These are phyloP conservation scores for Tachyglossus aculeatus DNA, from an alignment of 2,797 vertebrate genomes.

Conservation along the genomic window DNA sequence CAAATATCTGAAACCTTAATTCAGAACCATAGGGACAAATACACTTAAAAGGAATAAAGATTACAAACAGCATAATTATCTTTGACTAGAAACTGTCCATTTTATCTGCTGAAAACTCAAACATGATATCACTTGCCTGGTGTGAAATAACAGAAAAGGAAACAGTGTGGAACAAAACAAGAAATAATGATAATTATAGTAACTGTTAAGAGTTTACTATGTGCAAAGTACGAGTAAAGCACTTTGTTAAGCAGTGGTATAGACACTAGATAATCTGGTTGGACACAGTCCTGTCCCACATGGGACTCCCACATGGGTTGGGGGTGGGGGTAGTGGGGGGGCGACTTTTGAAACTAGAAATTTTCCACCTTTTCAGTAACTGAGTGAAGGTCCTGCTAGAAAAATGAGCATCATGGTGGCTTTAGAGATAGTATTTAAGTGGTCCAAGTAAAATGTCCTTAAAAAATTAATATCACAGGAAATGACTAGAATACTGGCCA, in stretches of 20 bases:
- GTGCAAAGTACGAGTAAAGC: too few relatives aligned
- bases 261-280: too few relatives aligned
- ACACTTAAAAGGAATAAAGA: not conserved
- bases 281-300: too few relatives aligned
- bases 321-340: too few relatives aligned
- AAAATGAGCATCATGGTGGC: not conserved
- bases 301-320: too few relatives aligned
- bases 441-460: not conserved
- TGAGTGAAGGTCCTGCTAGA: not conserved
- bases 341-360: not conserved
- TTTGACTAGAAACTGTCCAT: not conserved
- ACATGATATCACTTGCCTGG: not conserved
- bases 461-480: not conserved
- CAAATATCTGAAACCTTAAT: not conserved
- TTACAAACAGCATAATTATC: too few relatives aligned
- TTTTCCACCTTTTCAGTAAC: not conserved
- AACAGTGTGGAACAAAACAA: not conserved
- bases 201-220: too few relatives aligned
- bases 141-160: not conserved
- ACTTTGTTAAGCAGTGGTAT: too few relatives aligned
- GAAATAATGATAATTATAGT: not conserved
- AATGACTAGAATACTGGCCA: too few relatives aligned
- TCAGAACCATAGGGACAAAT: not conserved
- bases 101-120: not conserved
- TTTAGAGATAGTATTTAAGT: not conserved